Base-by-base conservation (phyloP, 1,140 invertebrate genomes). In the Nebria ingens region DNA sequence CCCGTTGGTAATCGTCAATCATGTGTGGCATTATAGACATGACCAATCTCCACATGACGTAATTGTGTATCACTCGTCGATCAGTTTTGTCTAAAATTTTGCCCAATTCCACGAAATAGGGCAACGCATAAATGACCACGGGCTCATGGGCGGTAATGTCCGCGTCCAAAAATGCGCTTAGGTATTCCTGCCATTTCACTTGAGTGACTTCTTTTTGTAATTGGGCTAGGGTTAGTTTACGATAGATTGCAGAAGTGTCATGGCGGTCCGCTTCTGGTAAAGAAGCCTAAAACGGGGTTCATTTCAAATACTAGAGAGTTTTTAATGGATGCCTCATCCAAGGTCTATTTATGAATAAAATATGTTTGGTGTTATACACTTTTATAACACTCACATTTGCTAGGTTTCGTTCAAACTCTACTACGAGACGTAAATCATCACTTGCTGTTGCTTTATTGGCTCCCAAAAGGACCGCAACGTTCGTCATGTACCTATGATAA, bases 11-110 rank as follows among this genome's bases (percentile, higher is more conserved):
- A 40, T 88, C 83, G 59, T 87, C 85, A 25, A 87, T 85, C 79
- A 93, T 82, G 64, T 92, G 86, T 0, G 87, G 84, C 59, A 86
- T 82, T 59, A 92, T 76, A 2, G 85, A 81, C 79, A 87, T 85
- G 13, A 89, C 80, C 50, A 93, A 63, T 20, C 89, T 73, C 90
- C 90, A 93, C 1, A 93, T 68, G 19, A 89, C 77, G 64, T 92
- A 93, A 68, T 93, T 93, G 65, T 91, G 83, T 6, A 93, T 68
- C 0, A 84, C 80, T 55, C 88, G 80, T 56, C 62, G 73, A 53
- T 90, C 81, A 6, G 85, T 87, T 51, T 73, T 68, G 20, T 77
- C 67, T 1, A 92, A 58, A 19, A 92, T 84, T 57, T 76, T 74
- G 1, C 85, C 87, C 80, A 92, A 83, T 64, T 87, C 76, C n/a